Evolutionary conservation across 1,140 invertebrate genomes (phyloP).

Genomic region (Drosophila serrata): DNA sequence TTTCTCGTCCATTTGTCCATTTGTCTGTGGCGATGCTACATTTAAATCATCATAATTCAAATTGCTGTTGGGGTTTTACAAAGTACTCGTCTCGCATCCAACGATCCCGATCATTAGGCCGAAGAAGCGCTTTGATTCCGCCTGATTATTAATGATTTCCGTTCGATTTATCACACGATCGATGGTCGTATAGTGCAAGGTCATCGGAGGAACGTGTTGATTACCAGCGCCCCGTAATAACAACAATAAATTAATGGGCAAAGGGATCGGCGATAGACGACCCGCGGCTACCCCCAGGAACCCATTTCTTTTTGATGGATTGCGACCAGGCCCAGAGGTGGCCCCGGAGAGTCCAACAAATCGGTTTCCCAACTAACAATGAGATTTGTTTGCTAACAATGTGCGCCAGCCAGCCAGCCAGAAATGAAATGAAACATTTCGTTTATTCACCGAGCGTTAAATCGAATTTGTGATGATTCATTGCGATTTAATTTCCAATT

Average conservation of each 20-base stretch:
- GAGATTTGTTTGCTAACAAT: slow-evolving; percentile 62
- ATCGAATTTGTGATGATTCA: slow-evolving; percentile 74
- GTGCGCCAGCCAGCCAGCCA: slow-evolving; percentile 12
- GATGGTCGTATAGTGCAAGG: slow-evolving; percentile 78
- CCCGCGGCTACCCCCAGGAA: slow-evolving; percentile 53
- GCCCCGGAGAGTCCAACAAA: slow-evolving; percentile 50
- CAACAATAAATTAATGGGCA: slow-evolving; percentile 78
- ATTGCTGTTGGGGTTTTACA: slow-evolving; percentile 55
- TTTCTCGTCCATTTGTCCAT: slow-evolving; percentile 21
- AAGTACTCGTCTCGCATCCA: slow-evolving; percentile 26
- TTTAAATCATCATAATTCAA: slow-evolving; percentile 62
- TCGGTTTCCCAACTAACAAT: slow-evolving; percentile 65
- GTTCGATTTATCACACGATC: slow-evolving; percentile 79
- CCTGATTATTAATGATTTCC: slow-evolving; percentile 81
- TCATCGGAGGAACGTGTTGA: slow-evolving; percentile 81
- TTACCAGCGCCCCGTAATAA: slow-evolving; percentile 79
- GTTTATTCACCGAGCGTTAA: slow-evolving; percentile 73
- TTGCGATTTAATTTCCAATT: slow-evolving; percentile 72
- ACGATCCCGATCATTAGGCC: slow-evolving; percentile 72
- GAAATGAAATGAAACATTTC: slow-evolving; percentile 25
- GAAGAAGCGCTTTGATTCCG: slow-evolving; percentile 65
- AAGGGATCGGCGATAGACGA: slow-evolving; percentile 46
- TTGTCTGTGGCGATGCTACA: slow-evolving; percentile 33
- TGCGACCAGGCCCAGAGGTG: slow-evolving; percentile 26
- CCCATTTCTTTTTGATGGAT: slow-evolving; percentile 70